Percentiles rank a stretch among this genome's conserved stretches.
phyloP scores from a whole-genome alignment of 2,888 invertebrate genomes.

The Patella caerulea region DNA sequence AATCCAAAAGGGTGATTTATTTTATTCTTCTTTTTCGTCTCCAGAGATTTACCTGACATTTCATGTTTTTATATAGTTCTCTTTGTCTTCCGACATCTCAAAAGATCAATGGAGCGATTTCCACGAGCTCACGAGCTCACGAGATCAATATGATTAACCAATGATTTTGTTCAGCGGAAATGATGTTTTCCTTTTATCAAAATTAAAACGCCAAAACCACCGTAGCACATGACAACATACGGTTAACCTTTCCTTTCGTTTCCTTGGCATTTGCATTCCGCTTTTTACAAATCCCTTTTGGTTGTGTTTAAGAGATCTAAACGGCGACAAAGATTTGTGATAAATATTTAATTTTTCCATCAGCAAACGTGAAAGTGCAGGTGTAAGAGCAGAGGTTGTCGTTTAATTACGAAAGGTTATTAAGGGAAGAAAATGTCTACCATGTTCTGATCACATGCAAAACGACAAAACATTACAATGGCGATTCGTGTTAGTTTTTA shows the following conservation, averaged over 20 bases:
- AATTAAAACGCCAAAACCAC: conserved; percentile 10
- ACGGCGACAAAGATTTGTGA: conserved; percentile 18
- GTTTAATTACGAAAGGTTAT: conserved; percentile 4
- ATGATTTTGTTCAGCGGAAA: conserved; percentile 19
- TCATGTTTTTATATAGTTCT: conserved; percentile 2
- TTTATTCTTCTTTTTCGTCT: background rate
- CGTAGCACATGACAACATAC: background rate
- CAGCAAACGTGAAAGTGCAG: conserved; percentile 26
- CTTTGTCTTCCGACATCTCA: conserved; percentile 13
- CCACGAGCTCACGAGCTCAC: background rate
- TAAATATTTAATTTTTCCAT: conserved; percentile 31
- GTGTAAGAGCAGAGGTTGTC: conserved; percentile 10
- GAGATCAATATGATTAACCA: conserved; percentile 11
- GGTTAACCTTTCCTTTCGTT: conserved; percentile 21
- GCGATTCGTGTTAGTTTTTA: no score
- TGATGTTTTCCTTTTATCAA: conserved; percentile 26
- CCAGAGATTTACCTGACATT: conserved; percentile 2
- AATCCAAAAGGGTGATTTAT: conserved; percentile 3
- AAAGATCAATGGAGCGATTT: conserved; percentile 12
- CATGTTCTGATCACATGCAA: no score
- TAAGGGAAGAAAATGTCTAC: no score
- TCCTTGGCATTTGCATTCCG: conserved; percentile 25
- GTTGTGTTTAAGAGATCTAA: background rate
- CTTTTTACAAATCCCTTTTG: conserved; percentile 16
- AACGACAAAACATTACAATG: no score